These are phyloP conservation scores for Planococcus citri DNA, from an alignment of 1,140 invertebrate genomes.

Conservation along the genomic window DNA sequence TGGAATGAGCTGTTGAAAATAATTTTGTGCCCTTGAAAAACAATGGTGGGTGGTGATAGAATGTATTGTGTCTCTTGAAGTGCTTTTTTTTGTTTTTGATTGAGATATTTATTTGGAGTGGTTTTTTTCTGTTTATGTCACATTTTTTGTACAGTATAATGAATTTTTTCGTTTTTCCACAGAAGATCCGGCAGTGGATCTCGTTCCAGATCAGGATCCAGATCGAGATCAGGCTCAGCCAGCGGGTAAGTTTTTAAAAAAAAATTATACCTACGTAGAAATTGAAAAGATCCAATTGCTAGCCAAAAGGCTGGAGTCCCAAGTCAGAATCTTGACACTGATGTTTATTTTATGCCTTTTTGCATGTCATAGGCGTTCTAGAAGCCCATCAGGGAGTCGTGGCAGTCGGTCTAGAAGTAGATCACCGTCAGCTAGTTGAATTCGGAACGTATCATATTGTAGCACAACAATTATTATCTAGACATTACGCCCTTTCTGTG, in stretches of 20 bases:
- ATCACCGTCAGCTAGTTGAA: not conserved
- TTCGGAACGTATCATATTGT: no score
- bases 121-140: not conserved
- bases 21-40: not conserved
- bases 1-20: not conserved
- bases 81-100: no score
- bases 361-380: not conserved
- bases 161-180: not conserved
- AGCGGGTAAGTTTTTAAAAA: not conserved
- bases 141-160: not conserved
- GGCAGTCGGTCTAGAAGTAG: not conserved
- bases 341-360: not conserved
- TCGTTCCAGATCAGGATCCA: slow-evolving; percentile 33
- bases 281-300: no score
- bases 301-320: no score
- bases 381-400: not conserved
- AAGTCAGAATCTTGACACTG: no score
- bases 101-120: no score
- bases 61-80: no score
- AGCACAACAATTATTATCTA: no score
- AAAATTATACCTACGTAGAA: no score
- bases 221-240: slow-evolving; percentile 14
- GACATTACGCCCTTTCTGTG: no score
- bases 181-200: slow-evolving; percentile 13
- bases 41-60: no score